phyloP scores from a whole-genome alignment of 2,113 vertebrate species.

The Upupa epops region DNA sequence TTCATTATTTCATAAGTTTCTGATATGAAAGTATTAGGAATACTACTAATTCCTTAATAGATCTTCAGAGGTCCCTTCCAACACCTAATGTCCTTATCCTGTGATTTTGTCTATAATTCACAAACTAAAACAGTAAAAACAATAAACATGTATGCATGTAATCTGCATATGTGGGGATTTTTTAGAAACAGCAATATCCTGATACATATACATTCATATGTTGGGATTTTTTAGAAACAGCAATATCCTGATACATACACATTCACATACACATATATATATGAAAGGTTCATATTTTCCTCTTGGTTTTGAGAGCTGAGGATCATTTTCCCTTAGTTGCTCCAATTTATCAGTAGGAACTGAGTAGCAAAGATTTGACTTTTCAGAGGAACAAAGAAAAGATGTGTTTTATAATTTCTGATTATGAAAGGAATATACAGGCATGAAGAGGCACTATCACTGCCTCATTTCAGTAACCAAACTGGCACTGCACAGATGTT shows the following conservation, averaged over 20 bases:
- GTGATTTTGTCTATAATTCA: background rate
- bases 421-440: background rate
- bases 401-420: background rate
- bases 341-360: background rate
- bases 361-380: background rate
- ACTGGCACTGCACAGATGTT: background rate
- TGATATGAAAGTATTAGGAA: background rate
- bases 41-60: background rate
- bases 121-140: background rate
- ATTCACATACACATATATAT: background rate
- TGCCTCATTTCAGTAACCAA: background rate
- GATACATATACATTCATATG: background rate
- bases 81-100: too few species aligned
- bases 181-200: background rate
- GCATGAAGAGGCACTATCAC: conserved; percentile 10
- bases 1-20: background rate
- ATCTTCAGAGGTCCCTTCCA: background rate
- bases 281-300: background rate
- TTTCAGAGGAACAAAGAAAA: conserved; percentile 14
- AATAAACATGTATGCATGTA: background rate
- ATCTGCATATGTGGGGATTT: background rate
- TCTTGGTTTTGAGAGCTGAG: background rate
- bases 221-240: background rate
- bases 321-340: background rate
- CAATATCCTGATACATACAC: too few species aligned